Evolutionary conservation across 2,113 vertebrate genomes (phyloP), one percentile per base, ranked within the genome.

Genomic region (Platichthys stellatus): DNA sequence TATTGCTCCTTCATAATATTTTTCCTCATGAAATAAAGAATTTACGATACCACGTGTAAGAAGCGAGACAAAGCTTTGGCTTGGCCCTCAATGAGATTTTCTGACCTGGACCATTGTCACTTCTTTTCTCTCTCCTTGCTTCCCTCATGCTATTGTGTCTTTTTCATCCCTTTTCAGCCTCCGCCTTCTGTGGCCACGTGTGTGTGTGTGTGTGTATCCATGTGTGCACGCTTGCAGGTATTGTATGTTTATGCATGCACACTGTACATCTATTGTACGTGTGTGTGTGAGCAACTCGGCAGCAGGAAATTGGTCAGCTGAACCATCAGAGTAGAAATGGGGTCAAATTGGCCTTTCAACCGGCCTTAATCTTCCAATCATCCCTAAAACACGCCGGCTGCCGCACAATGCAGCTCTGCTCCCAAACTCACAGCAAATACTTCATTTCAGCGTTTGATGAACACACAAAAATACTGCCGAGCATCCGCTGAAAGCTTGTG

Each of bases 341-440:
- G 93, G 91, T 94, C 92, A 94, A 92, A 92, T 92, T 93, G 92
- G 80, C 90, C 80, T 91, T 93, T 94, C 89, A 88, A 82, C 61
- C 64, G 53, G 79, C 79, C 74, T 82, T 93, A 91, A 94, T 93
- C 91, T 94, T 89, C 80, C 87, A 91, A 89, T 94, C 87, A 79
- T 82, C 91, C 69, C 80, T 73, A 86, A 92, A 93, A 81, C 69
- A 76, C 1, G 72, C 83, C 77, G 75, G 75, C 71, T 31, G 1
- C 70, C 62, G 51, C 49, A 64, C 72, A 80, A 69, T 78, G 86
- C 69, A 73, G 64, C 78, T 90, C 70, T 70, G 59, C 89, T 86
- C 80, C 83, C 54, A 80, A 81, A 81, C 72, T 59, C 20, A 51
- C 17, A 51, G 49, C 49, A 89, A 88, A 89, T 69, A 86, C 84